phyloP scores from a whole-genome alignment of 2,888 invertebrate species.

The Bedellia somnulentella region DNA sequence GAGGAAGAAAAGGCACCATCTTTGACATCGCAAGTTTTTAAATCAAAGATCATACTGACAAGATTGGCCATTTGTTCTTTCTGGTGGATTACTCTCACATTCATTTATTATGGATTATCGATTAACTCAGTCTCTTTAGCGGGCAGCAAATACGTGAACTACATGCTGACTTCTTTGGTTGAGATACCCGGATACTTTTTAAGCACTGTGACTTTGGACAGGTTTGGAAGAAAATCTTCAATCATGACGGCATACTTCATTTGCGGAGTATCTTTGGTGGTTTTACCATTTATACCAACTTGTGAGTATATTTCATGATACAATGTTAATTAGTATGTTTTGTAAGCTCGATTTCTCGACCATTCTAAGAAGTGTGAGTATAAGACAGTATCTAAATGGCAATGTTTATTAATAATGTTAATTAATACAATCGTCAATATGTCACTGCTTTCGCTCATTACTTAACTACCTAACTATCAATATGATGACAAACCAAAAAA shows the following conservation, averaged over 20 bases:
- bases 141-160: conserved; percentile 77
- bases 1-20: not conserved
- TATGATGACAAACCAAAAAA: no score
- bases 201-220: conserved; percentile 59
- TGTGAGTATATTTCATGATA: conserved; percentile 27
- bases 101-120: conserved; percentile 80
- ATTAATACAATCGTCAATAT: no score
- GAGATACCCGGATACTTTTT: conserved; percentile 67
- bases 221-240: conserved; percentile 59
- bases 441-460: no score
- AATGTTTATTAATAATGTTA: no score
- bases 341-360: not conserved
- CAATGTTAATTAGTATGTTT: no score
- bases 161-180: conserved; percentile 66
- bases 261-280: conserved; percentile 59
- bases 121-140: conserved; percentile 74
- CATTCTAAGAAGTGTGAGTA: not conserved
- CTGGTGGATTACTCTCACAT: conserved; percentile 78
- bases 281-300: conserved; percentile 59
- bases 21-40: conserved; percentile 34
- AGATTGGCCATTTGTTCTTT: conserved; percentile 68
- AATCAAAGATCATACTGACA: conserved; percentile 49
- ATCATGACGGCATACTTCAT: conserved; percentile 59
- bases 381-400: not conserved
- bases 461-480: no score